Base-by-base conservation (phyloP, 2,888 invertebrate species). In the Acheta domesticus region DNA sequence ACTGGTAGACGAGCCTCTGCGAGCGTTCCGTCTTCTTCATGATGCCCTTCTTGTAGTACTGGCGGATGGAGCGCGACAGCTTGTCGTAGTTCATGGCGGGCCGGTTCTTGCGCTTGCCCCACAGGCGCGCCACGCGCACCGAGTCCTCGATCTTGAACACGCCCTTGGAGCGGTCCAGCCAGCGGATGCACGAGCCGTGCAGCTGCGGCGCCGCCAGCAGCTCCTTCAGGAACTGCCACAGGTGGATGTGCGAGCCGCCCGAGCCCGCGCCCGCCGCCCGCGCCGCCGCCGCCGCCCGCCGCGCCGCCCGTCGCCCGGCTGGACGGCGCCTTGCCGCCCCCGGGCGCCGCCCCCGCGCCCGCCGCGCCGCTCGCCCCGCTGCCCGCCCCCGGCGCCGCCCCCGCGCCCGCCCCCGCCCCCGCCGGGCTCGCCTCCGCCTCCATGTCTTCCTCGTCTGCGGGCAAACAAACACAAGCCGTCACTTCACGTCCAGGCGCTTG, bases 61-160 rank as follows among this genome's bases (percentile, higher is more conserved):
- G 99, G 78, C 99, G 90, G 86, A 99, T 97, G 84, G 98, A 98
- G 80, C 99, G 92, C 83, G 97, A 98, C 77, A 99, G 89, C 87
- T 99, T 99, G 89, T 99, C 99, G 89, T 99, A 99, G 90, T 99
- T 99, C 99, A 99, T 99, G 49, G 98, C 98, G 0, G 98, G 98
- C 14, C 99, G 91, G 89, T 99, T 99, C 88, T 99, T 99, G 83
- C 99, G 91, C 85, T 96, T 94, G 82, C 99, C 99, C 99, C 99
- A 99, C 79, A 98, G 91, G 84, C 95, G 91, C n/a, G 99, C 99
- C 79, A 99, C 98, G 83, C 96, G 92, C 49, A 97, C 96, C 16
- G 98, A 98, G 88, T 99, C 98, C 87, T 99, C 99, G 86, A 99
- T 99, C 89, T 99, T 99, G 90, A 99, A 99, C 75, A 99, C 94